Percentiles rank a stretch among this genome's conserved stretches.
phyloP scores from a whole-genome alignment of 1,140 invertebrate species.

The Ceratosolen solmsi region DNA sequence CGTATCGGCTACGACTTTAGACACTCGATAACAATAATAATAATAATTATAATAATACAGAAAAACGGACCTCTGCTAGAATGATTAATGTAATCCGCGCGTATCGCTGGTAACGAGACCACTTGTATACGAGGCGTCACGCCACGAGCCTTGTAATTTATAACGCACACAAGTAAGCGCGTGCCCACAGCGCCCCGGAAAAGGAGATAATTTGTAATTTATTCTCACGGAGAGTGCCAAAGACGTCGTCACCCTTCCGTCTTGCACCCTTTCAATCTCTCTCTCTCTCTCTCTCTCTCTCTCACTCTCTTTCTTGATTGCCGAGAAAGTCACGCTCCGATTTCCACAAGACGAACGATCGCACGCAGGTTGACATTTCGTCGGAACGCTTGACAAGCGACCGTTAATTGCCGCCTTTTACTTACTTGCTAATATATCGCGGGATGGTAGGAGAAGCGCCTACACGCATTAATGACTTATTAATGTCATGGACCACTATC shows the following conservation, averaged over 20 bases:
- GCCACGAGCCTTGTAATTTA: constrained; percentile 42
- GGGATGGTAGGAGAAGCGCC: not conserved
- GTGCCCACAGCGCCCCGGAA: not conserved
- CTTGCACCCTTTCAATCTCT: not conserved
- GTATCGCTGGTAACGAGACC: constrained; percentile 38
- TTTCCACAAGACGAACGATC: constrained; percentile 2
- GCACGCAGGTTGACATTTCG: not conserved
- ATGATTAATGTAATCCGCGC: constrained; percentile 40
- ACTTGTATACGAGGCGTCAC: constrained; percentile 28
- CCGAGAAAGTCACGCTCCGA: constrained; percentile 18
- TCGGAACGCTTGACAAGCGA: constrained; percentile 4
- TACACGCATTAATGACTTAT: constrained; percentile 46
- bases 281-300: not conserved
- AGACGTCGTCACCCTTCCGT: constrained; percentile 23
- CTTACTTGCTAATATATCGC: constrained; percentile 42
- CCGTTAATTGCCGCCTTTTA: constrained; percentile 34
- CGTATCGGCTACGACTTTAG: not conserved
- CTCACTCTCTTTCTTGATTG: not conserved
- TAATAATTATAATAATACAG: constrained; percentile 40
- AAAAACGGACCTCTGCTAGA: constrained; percentile 7
- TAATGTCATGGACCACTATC: not conserved
- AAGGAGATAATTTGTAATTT: constrained; percentile 38
- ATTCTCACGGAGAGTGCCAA: constrained; percentile 12
- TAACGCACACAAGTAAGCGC: not conserved
- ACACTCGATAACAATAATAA: constrained; percentile 37